Percentiles rank a stretch among this genome's conserved stretches.
phyloP scores from a whole-genome alignment of 2,113 vertebrate genomes.

The Rhabdomys dilectus region DNA sequence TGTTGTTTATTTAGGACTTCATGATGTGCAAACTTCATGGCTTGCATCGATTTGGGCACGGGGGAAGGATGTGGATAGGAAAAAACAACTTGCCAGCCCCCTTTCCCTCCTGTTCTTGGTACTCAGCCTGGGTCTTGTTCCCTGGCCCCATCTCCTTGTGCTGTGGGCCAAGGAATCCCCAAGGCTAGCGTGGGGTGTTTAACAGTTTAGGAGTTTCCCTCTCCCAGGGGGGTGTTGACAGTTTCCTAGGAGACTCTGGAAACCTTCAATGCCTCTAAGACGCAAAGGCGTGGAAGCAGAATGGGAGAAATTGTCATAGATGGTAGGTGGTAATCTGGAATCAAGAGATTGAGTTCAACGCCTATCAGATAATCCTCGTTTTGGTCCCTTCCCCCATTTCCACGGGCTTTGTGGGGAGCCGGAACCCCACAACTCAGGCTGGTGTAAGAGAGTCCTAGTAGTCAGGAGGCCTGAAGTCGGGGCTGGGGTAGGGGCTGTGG shows the following conservation, averaged over 20 bases:
- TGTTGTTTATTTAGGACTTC: not conserved
- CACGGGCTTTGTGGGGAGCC: not conserved
- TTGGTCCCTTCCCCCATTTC: not conserved
- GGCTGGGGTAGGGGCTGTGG: not conserved
- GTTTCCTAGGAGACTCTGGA: slow-evolving; percentile 66
- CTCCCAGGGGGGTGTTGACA: slow-evolving; percentile 15
- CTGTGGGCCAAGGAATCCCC: not conserved
- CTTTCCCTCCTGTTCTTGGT: not conserved
- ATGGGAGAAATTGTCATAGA: not conserved
- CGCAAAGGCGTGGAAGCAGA: not conserved
- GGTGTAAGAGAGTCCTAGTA: not conserved
- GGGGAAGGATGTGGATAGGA: not conserved
- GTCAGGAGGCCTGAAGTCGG: not conserved
- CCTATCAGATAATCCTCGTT: not conserved
- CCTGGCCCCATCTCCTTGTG: not conserved
- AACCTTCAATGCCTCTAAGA: slow-evolving; percentile 17
- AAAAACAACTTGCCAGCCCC: not conserved
- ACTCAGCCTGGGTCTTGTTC: not conserved
- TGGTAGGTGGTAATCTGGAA: not conserved
- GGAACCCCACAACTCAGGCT: not conserved
- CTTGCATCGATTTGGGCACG: not conserved
- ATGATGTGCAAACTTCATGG: not conserved
- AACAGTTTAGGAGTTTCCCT: slow-evolving; percentile 34
- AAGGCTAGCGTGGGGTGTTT: not conserved
- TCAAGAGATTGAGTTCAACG: not conserved